Conservation (phyloP, 92 coral and sea anemone species). For the Zoanthus gigantus region DNA sequence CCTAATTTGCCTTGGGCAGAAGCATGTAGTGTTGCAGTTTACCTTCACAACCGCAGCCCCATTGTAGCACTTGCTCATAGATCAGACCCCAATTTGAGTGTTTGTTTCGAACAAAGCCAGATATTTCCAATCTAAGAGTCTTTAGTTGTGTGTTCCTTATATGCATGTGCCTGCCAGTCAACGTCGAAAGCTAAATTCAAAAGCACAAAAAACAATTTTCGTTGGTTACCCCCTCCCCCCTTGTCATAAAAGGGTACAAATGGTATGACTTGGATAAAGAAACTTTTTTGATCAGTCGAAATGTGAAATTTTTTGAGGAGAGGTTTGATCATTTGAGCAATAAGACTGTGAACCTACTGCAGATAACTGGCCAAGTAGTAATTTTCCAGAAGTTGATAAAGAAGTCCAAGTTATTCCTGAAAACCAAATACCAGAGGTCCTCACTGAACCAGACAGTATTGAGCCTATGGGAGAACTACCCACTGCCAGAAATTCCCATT, state of each 20-base stretch:
- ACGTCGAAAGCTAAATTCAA: conserved; percentile 61
- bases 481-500: too few relatives aligned
- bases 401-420: conserved; percentile 42
- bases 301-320: conserved; percentile 55
- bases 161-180: conserved; percentile 53
- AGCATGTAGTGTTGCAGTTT: conserved; percentile 72
- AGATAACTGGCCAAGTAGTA: conserved; percentile 18
- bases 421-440: too few relatives aligned
- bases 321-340: conserved; percentile 54
- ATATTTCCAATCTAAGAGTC: conserved; percentile 67
- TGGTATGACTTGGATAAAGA: conserved; percentile 56
- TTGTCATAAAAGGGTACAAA: conserved; percentile 59
- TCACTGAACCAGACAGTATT: too few relatives aligned
- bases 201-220: conserved; percentile 67
- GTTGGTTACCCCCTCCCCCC: conserved; percentile 53
- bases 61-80: conserved; percentile 41
- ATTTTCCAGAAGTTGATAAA: conserved; percentile 48
- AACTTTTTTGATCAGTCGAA: conserved; percentile 49
- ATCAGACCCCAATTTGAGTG: conserved; percentile 69
- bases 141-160: conserved; percentile 67
- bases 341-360: conserved; percentile 13
- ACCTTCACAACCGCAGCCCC: conserved; percentile 68
- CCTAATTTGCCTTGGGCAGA: conserved; percentile 53
- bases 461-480: too few relatives aligned
- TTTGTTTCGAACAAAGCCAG: conserved; percentile 53